A percentile compares a stretch with the other conserved stretches of the same genome.
phyloP scores from a whole-genome alignment of 1,140 invertebrate genomes.

The Agraylea sexmaculata region DNA sequence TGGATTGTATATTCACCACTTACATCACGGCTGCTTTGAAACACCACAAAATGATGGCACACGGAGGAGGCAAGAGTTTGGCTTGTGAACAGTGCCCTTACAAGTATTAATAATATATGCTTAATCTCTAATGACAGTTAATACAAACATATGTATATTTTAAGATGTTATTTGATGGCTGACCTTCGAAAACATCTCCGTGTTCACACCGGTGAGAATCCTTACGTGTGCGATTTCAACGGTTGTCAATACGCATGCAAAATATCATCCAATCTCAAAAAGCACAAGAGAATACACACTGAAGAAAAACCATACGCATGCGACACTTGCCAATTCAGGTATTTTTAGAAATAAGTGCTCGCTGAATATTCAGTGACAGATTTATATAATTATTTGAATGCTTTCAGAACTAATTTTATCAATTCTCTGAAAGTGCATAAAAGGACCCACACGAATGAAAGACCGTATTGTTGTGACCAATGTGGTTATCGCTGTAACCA shows the following conservation, averaged over 20 bases:
- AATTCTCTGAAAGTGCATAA: slow-evolving; percentile 27
- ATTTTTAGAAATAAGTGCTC: background rate
- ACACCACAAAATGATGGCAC: slow-evolving; percentile 21
- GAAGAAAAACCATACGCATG: slow-evolving; percentile 52
- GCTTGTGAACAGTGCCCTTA: slow-evolving; percentile 21
- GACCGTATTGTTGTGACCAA: slow-evolving; percentile 30
- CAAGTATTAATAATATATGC: slow-evolving; percentile 15
- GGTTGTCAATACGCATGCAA: slow-evolving; percentile 21
- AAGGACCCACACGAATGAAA: slow-evolving; percentile 32
- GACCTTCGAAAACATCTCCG: slow-evolving; percentile 21
- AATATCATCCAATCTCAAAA: slow-evolving; percentile 28
- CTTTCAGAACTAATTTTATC: slow-evolving; percentile 21
- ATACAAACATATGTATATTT: slow-evolving; percentile 1
- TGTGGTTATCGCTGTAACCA: slow-evolving; percentile 38
- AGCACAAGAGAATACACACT: slow-evolving; percentile 44
- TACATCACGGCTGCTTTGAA: slow-evolving; percentile 18
- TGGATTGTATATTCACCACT: slow-evolving; percentile 17
- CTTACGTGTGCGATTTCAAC: slow-evolving; percentile 19
- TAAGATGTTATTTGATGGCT: slow-evolving; percentile 21
- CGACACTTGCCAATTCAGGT: slow-evolving; percentile 50
- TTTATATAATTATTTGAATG: background rate
- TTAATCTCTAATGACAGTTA: background rate
- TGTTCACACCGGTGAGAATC: slow-evolving; percentile 19
- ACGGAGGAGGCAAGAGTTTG: slow-evolving; percentile 18
- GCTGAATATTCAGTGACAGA: background rate